Evolutionary conservation across 2,797 vertebrate genomes (phyloP).

Genomic region (Poeciliopsis gracilis): DNA sequence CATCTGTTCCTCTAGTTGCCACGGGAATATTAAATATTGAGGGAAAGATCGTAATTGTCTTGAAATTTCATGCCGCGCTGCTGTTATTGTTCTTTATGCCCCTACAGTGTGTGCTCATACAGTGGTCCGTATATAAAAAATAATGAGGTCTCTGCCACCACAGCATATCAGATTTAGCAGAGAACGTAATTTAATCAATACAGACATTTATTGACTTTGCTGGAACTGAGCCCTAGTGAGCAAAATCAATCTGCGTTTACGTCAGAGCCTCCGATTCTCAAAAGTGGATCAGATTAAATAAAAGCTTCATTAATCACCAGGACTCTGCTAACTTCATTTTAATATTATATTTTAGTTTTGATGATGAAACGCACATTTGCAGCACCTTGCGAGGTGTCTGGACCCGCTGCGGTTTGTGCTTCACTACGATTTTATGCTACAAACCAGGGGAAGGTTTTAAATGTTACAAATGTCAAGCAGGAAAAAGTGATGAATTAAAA

Average conservation of each 20-base stretch:
- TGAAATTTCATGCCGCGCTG: neutral
- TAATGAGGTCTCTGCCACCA: constrained; percentile 10
- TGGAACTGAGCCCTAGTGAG: constrained; percentile 21
- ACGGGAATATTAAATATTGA: constrained; percentile 54
- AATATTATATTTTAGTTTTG: neutral
- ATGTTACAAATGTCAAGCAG: neutral
- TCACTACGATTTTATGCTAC: neutral
- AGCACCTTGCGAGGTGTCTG: neutral
- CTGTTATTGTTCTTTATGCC: neutral
- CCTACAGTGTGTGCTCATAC: neutral
- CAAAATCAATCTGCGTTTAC: constrained; percentile 54
- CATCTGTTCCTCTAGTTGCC: constrained; percentile 41
- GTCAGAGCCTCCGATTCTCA: constrained; percentile 22
- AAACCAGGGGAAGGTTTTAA: neutral
- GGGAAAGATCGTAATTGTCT: constrained; percentile 8
- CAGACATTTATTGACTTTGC: constrained; percentile 52
- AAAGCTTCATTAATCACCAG: constrained; percentile 25
- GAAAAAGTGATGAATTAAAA: neutral
- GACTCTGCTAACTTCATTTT: constrained; percentile 4
- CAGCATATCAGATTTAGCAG: constrained; percentile 16
- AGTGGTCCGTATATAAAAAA: constrained; percentile 10
- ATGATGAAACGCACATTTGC: neutral
- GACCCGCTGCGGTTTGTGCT: neutral
- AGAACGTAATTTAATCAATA: constrained; percentile 36
- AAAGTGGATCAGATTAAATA: constrained; percentile 33